Conservation (phyloP, 2,113 vertebrate species). For the Indri indri region DNA sequence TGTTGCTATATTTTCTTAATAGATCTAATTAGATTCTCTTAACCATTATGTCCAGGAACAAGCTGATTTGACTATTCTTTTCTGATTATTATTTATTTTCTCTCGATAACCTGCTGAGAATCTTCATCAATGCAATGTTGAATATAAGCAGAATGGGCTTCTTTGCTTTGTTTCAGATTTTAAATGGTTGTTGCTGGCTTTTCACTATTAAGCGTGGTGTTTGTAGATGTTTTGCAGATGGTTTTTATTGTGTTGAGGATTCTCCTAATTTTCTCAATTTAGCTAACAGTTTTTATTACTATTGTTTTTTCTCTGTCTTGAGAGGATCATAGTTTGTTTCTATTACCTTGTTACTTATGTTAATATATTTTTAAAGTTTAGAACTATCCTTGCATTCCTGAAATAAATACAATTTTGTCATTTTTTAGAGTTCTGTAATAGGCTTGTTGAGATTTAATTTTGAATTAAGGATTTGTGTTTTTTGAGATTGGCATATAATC, state of each 20-base stretch:
- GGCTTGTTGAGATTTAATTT: background rate
- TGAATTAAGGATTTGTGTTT: background rate
- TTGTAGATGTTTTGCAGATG: background rate
- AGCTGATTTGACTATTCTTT: background rate
- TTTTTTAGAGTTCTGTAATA: background rate
- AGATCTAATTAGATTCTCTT: conserved; percentile 31
- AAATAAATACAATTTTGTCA: background rate
- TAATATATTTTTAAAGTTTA: conserved; percentile 2
- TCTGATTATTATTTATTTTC: background rate
- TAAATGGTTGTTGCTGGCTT: background rate
- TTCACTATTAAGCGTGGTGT: background rate
- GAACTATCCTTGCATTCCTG: background rate
- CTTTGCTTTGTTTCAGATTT: conserved; percentile 22
- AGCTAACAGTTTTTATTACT: background rate
- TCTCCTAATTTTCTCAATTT: background rate
- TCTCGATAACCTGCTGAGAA: background rate
- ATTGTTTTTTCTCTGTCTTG: background rate
- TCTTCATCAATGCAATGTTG: background rate
- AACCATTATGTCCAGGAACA: background rate
- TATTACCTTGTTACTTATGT: background rate
- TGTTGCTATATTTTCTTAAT: background rate
- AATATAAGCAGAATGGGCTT: background rate
- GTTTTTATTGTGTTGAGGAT: background rate
- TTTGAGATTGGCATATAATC: background rate
- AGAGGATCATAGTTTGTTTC: background rate